These are phyloP conservation scores for Cyrtonyx montezumae DNA, from an alignment of 2,113 vertebrate genomes.

Conservation along the genomic window DNA sequence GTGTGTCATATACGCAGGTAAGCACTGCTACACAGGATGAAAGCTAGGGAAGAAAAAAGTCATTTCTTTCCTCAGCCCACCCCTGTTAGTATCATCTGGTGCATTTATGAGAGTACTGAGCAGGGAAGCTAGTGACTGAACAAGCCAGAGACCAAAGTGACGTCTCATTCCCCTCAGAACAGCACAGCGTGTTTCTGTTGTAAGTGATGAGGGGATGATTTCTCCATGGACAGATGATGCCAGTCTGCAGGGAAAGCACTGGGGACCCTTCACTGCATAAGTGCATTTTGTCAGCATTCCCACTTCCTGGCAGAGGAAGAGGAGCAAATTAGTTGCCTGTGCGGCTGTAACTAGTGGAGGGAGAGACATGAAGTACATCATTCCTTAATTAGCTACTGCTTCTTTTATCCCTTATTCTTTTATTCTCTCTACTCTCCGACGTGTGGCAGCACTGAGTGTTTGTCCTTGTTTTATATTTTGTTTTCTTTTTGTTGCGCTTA, in stretches of 20 bases:
- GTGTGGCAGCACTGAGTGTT: fast-evolving
- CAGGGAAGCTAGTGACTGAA: background rate
- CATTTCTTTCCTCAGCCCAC: background rate
- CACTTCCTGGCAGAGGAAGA: background rate
- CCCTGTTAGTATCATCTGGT: background rate
- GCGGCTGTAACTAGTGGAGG: background rate
- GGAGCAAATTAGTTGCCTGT: background rate
- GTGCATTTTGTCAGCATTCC: background rate
- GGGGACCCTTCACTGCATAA: background rate
- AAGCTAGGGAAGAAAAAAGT: background rate
- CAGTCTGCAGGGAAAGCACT: background rate
- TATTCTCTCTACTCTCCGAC: background rate
- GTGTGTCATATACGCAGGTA: background rate
- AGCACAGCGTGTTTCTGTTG: background rate
- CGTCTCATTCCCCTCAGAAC: background rate
- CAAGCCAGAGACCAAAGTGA: background rate
- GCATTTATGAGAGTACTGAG: background rate
- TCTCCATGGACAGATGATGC: background rate
- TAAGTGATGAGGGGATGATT: background rate
- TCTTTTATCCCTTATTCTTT: background rate
- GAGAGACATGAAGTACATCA: background rate
- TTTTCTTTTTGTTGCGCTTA: background rate
- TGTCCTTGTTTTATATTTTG: background rate
- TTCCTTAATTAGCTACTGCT: background rate
- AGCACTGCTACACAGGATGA: background rate